phyloP scores from a whole-genome alignment of 2,888 invertebrate species.

The Chrysolina americana region DNA sequence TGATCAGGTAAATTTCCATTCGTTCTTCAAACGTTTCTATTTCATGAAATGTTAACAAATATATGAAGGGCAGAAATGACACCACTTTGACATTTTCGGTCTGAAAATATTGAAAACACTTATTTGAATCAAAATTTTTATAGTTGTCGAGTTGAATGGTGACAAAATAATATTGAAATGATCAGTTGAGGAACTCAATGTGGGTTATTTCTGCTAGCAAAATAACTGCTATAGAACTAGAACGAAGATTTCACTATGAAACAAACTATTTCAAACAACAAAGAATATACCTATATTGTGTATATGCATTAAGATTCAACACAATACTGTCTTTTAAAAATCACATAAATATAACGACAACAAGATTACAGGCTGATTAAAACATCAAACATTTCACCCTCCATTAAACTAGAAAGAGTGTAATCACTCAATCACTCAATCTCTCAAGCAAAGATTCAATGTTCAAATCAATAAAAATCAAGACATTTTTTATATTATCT shows the following conservation, averaged over 20 bases:
- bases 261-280: slow-evolving; percentile 29
- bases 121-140: no score
- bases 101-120: no score
- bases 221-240: slow-evolving; percentile 11
- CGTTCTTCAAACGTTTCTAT: slow-evolving; percentile 12
- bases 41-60: slow-evolving; percentile 15
- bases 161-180: no score
- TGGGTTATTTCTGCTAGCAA: neutral
- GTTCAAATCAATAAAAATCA: neutral
- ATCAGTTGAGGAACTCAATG: neutral
- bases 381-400: neutral
- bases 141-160: no score
- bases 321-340: slow-evolving; percentile 59
- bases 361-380: slow-evolving; percentile 12
- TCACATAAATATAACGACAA: slow-evolving; percentile 37
- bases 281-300: neutral
- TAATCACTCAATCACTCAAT: neutral
- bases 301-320: slow-evolving; percentile 39
- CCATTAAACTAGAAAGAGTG: neutral
- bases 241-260: slow-evolving; percentile 24
- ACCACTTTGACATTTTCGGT: neutral
- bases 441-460: neutral
- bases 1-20: slow-evolving; percentile 52
- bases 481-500: neutral
- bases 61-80: neutral